phyloP scores from a whole-genome alignment of 2,113 vertebrate species.

The Mormyrus lacerda region DNA sequence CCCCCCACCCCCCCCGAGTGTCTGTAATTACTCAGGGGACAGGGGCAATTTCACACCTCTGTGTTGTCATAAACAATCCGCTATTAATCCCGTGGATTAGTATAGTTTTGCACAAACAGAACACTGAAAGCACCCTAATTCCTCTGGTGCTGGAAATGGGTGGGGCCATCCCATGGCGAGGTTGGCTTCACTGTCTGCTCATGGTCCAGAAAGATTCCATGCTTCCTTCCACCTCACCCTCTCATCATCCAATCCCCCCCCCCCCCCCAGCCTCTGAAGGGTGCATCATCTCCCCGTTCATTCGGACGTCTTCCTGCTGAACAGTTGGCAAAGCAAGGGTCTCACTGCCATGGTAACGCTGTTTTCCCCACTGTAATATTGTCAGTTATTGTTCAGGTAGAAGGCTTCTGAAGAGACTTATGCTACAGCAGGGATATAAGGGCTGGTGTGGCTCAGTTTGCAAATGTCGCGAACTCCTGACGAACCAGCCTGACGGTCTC shows the following conservation, averaged over 20 bases:
- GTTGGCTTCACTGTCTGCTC: neutral
- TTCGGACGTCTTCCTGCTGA: neutral
- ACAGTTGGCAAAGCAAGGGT: neutral
- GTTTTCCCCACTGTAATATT: neutral
- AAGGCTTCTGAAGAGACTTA: constrained; percentile 11
- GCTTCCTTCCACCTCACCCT: neutral
- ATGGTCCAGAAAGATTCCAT: neutral
- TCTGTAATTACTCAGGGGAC: neutral
- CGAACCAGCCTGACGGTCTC: neutral
- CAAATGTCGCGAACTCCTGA: neutral
- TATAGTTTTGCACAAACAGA: neutral
- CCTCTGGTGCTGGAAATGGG: neutral
- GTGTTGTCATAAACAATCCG: neutral
- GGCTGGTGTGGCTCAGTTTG: neutral
- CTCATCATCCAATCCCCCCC: neutral
- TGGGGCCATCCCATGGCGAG: neutral
- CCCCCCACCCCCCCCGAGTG: neutral
- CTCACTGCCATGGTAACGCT: constrained; percentile 19
- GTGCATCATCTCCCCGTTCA: neutral
- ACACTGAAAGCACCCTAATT: neutral
- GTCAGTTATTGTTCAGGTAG: neutral
- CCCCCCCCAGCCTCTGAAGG: neutral
- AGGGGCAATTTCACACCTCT: neutral
- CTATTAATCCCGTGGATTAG: constrained; percentile 12
- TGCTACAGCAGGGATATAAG: neutral